phyloP scores from a whole-genome alignment of 2,888 invertebrate species.

The Antheraea yamamai region DNA sequence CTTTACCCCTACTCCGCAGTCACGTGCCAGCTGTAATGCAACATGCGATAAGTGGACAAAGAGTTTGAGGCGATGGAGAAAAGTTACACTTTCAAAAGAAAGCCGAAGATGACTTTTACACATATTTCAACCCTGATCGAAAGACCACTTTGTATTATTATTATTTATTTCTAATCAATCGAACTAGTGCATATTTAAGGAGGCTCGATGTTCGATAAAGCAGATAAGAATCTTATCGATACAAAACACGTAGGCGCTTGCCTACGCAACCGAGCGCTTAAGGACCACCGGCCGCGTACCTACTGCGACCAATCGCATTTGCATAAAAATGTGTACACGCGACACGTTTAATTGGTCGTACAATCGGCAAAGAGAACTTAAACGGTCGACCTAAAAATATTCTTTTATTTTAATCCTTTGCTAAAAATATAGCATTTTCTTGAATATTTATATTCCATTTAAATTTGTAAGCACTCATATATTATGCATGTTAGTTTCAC shows the following conservation, averaged over 20 bases:
- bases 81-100: background rate
- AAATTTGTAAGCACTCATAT: background rate
- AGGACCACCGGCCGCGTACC: constrained; percentile 55
- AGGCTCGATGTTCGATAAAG: constrained; percentile 2
- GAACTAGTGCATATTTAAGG: background rate
- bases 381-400: constrained; percentile 11
- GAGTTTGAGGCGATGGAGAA: no score
- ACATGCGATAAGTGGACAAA: no score
- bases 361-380: constrained; percentile 20
- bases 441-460: no score
- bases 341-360: constrained; percentile 72
- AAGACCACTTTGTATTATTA: background rate
- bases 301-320: constrained; percentile 51
- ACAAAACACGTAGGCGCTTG: constrained; percentile 29
- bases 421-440: no score
- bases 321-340: constrained; percentile 69
- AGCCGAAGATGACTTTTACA: background rate
- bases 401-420: background rate
- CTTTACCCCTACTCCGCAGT: no score
- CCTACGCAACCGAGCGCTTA: constrained; percentile 38
- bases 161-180: background rate
- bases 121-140: background rate
- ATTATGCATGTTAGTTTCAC: no score
- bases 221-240: constrained; percentile 19
- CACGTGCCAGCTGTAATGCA: no score